Conservation (phyloP, 2,888 invertebrate genomes). For the Stenodema calcarata region DNA sequence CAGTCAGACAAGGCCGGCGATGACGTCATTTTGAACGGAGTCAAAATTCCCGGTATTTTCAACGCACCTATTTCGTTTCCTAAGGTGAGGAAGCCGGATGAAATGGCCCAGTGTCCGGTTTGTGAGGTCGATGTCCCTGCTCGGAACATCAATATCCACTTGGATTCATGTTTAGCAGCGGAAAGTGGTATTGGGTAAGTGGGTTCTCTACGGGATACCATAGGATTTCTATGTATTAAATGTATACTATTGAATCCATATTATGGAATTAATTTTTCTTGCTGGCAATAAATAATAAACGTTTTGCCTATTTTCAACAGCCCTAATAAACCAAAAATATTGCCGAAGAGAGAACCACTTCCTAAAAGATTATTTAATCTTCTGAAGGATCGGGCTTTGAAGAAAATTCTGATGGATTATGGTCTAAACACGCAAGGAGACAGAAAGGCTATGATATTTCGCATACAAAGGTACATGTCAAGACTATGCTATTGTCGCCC, state of each 20-base stretch:
- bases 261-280: background rate
- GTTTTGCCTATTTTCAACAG: constrained; percentile 54
- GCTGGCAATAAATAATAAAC: background rate
- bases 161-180: constrained; percentile 64
- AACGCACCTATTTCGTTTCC: constrained; percentile 53
- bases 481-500: too few relatives aligned
- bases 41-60: constrained; percentile 51
- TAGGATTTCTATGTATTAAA: background rate
- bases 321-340: constrained; percentile 25
- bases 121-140: constrained; percentile 63
- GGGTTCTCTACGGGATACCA: too few relatives aligned
- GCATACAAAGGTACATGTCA: constrained; percentile 59
- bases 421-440: constrained; percentile 64
- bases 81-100: constrained; percentile 45
- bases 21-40: constrained; percentile 45
- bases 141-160: constrained; percentile 63
- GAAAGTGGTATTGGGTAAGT: constrained; percentile 55
- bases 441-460: constrained; percentile 60
- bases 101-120: constrained; percentile 63
- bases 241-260: background rate
- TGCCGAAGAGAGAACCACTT: constrained; percentile 61
- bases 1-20: constrained; percentile 14
- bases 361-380: constrained; percentile 65
- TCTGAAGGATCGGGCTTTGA: constrained; percentile 63
- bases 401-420: constrained; percentile 63